Evolutionary conservation across 2,113 vertebrate genomes (phyloP).

Genomic region (Ceyx margarethae): DNA sequence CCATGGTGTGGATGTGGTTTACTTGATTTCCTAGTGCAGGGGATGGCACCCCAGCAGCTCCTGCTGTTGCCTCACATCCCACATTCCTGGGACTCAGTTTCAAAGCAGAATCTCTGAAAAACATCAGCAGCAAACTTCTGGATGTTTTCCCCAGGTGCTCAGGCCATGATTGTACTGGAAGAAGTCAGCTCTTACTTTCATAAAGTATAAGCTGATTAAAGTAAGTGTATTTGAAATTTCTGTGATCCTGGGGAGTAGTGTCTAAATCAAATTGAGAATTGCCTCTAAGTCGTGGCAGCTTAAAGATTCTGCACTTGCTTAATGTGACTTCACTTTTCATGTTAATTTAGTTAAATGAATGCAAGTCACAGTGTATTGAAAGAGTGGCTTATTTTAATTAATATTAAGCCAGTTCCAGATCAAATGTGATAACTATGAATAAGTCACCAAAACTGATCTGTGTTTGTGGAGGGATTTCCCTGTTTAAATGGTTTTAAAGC

Average conservation of each 20-base stretch:
- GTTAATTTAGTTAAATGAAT: not conserved
- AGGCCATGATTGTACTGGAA: not conserved
- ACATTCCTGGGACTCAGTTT: not conserved
- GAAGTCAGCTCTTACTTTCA: not conserved
- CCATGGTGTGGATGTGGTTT: accelerated
- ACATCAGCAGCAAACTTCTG: not conserved
- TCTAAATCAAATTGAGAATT: not conserved
- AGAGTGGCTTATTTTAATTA: not conserved
- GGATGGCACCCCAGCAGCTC: not conserved
- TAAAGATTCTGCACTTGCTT: not conserved
- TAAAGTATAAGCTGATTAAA: not conserved
- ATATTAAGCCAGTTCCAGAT: not conserved
- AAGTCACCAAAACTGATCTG: not conserved
- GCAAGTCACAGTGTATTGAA: not conserved
- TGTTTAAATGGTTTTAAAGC: not conserved
- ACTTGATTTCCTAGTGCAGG: not conserved
- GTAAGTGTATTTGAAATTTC: not conserved
- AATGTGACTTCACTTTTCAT: not conserved
- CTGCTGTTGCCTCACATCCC: not conserved
- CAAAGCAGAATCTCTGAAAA: not conserved
- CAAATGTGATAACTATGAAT: not conserved
- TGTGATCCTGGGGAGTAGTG: not conserved
- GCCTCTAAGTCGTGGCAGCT: not conserved
- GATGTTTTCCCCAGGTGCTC: not conserved
- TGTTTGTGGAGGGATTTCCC: not conserved